Evolutionary conservation across 2,888 invertebrate species (phyloP).

Genomic region (Zootermopsis nevadensis): DNA sequence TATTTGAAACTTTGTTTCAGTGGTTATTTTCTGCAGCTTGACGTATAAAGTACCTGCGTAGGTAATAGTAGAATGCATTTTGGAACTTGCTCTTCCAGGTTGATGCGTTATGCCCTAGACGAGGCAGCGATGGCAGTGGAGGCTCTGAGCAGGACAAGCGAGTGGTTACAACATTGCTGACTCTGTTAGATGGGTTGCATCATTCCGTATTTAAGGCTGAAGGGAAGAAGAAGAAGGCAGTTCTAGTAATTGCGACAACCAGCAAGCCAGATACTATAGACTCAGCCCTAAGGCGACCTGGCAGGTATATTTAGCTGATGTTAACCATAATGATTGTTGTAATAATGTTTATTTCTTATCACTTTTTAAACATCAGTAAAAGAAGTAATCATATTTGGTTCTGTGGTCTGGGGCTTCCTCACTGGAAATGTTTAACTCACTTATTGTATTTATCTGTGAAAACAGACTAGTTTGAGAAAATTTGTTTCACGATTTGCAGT

Average conservation of each 20-base stretch:
- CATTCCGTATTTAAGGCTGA: conserved; percentile 60
- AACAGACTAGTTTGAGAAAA: too few relatives aligned
- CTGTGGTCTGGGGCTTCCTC: too few relatives aligned
- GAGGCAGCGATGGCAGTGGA: conserved; percentile 59
- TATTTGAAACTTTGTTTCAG: neutral
- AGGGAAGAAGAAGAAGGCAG: conserved; percentile 56
- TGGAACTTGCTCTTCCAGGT: neutral
- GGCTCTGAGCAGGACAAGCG: conserved; percentile 78
- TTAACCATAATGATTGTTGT: too few relatives aligned
- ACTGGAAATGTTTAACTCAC: too few relatives aligned
- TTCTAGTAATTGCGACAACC: conserved; percentile 83
- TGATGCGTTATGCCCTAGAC: conserved; percentile 74
- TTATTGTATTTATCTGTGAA: too few relatives aligned
- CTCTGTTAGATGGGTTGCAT: conserved; percentile 72
- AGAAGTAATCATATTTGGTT: too few relatives aligned
- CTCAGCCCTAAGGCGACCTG: conserved; percentile 79
- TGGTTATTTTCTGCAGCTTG: neutral
- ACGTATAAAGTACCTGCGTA: neutral
- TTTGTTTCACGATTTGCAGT: too few relatives aligned
- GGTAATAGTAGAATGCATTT: neutral
- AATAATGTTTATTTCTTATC: too few relatives aligned
- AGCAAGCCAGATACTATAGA: conserved; percentile 82
- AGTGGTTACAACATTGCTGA: conserved; percentile 74
- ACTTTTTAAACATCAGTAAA: too few relatives aligned
- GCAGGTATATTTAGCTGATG: conserved; percentile 61